These are phyloP conservation scores for Neocrepidodera transversa DNA, from an alignment of 2,888 invertebrate genomes.

Conservation along the genomic window DNA sequence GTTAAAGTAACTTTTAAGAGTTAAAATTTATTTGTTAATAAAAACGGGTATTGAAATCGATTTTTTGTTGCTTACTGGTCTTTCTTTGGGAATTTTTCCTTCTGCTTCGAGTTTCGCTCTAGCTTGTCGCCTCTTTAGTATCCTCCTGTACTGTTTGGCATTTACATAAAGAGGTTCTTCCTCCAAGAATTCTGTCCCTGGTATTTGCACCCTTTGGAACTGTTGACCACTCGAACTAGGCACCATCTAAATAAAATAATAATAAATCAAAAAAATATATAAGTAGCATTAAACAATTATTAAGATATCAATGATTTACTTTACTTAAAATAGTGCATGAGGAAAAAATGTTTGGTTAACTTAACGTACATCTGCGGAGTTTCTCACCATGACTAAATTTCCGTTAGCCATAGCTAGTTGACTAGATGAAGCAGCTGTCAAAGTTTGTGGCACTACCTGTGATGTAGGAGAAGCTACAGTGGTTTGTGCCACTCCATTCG, in stretches of 20 bases:
- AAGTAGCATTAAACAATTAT: constrained; percentile 17
- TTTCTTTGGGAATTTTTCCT: constrained; percentile 95
- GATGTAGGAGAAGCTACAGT: constrained; percentile 58
- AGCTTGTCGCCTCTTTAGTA: constrained; percentile 92
- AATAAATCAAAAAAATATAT: not conserved
- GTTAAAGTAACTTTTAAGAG: no score
- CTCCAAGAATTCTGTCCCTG: constrained; percentile 73
- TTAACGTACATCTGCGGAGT: constrained; percentile 55
- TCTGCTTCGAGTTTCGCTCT: constrained; percentile 93
- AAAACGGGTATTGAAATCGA: no score
- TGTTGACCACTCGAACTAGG: constrained; percentile 62
- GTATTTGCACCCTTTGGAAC: constrained; percentile 68
- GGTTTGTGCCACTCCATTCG: constrained; percentile 52
- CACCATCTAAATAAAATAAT: constrained; percentile 62
- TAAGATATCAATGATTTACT: not conserved
- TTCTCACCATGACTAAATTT: constrained; percentile 79
- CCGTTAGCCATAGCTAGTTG: constrained; percentile 70
- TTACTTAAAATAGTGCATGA: not conserved
- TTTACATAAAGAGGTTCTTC: constrained; percentile 98
- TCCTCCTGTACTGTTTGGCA: constrained; percentile 96
- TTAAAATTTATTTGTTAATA: no score
- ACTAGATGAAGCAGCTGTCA: constrained; percentile 60
- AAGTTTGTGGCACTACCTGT: constrained; percentile 58
- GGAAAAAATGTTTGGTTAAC: not conserved
- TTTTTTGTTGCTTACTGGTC: constrained; percentile 82